phyloP scores from a whole-genome alignment of 2,797 vertebrate genomes.

The Tangara arthus region DNA sequence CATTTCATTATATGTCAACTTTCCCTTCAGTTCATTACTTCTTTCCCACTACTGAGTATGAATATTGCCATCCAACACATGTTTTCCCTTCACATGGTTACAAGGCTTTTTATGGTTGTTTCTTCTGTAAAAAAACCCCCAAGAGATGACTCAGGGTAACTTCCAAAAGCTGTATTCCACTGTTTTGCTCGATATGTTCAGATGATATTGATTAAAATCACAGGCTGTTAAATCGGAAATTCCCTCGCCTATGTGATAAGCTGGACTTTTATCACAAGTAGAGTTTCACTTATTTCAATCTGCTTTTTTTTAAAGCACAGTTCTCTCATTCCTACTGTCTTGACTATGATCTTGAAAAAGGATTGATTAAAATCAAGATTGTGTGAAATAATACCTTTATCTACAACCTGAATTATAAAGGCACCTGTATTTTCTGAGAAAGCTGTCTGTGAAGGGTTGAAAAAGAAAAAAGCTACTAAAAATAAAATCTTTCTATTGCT shows the following conservation, averaged over 20 bases:
- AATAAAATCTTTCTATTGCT: not conserved
- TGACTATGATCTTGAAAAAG: not conserved
- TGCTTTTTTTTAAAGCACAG: not conserved
- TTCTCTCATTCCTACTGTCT: not conserved
- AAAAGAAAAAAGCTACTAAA: not conserved
- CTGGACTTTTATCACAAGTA: not conserved
- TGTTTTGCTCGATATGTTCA: not conserved
- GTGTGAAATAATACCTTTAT: not conserved
- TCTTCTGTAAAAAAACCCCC: not conserved
- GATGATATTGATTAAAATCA: not conserved
- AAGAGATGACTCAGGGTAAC: not conserved
- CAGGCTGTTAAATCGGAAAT: not conserved
- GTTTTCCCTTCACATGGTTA: not conserved
- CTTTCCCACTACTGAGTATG: not conserved
- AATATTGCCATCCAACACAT: not conserved
- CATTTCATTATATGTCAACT: not conserved
- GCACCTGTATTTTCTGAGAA: not conserved
- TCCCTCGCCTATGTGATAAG: not conserved
- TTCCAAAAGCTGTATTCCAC: not conserved
- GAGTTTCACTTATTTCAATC: not conserved
- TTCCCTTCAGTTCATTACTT: not conserved
- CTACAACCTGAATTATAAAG: not conserved
- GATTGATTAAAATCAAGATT: not conserved
- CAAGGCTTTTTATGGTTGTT: not conserved
- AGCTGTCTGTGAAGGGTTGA: not conserved